These are phyloP conservation scores for Zoanthus solanderi DNA, from an alignment of 92 coral and sea anemone species.

Conservation along the genomic window DNA sequence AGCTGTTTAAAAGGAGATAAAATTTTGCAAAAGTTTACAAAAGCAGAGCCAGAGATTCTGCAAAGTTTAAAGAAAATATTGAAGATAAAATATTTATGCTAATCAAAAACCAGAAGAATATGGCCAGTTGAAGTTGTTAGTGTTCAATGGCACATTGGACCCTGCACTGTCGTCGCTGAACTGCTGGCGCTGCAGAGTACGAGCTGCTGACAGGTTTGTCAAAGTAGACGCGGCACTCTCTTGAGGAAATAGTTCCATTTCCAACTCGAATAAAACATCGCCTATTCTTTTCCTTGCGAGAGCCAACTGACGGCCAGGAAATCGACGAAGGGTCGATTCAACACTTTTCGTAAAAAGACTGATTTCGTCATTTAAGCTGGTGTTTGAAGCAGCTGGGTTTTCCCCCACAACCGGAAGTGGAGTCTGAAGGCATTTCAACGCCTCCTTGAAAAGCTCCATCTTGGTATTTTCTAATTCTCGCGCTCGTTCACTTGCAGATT, in stretches of 20 bases:
- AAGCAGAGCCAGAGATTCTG: too few species aligned
- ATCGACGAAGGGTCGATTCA: too few species aligned
- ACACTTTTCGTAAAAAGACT: conserved; percentile 32
- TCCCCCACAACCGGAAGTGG: conserved; percentile 44
- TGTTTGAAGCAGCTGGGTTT: not conserved
- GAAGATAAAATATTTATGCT: not conserved
- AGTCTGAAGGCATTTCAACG: conserved; percentile 50
- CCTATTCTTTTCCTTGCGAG: conserved; percentile 57
- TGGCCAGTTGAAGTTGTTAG: not conserved
- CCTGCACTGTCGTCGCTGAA: conserved; percentile 10
- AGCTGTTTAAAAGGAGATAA: not conserved
- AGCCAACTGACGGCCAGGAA: conserved; percentile 27
- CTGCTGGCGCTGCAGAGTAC: not conserved
- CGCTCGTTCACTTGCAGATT: conserved; percentile 19
- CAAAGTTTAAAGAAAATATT: not conserved
- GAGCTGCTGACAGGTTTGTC: conserved; percentile 5
- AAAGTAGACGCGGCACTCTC: not conserved
- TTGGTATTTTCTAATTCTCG: conserved; percentile 48
- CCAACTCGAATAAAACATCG: conserved; percentile 56
- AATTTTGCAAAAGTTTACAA: not conserved
- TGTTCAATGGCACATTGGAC: not conserved
- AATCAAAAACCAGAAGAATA: conserved; percentile 6
- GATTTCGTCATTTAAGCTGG: conserved; percentile 26
- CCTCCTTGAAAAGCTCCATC: conserved; percentile 48
- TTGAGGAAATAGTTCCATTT: conserved; percentile 50